A percentile compares a stretch with the other conserved stretches of the same genome.
These are phyloP conservation scores for Melinopterus prodromus DNA, from an alignment of 2,888 invertebrate species.

Conservation along the genomic window DNA sequence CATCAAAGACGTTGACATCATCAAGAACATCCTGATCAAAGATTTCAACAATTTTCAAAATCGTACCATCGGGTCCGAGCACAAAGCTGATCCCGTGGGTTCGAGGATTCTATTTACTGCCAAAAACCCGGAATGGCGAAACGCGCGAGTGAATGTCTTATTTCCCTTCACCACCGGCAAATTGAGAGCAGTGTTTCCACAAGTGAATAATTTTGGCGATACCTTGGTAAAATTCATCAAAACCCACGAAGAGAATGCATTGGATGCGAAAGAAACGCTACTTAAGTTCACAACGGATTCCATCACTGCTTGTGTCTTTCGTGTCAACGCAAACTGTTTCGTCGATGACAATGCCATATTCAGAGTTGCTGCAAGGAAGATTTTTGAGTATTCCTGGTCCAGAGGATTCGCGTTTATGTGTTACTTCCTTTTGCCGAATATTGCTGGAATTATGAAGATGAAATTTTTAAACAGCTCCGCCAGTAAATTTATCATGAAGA, in stretches of 20 bases:
- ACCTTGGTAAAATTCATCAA: conserved; percentile 16
- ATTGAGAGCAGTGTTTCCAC: conserved; percentile 63
- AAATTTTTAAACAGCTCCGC: conserved; percentile 30
- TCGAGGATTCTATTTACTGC: conserved; percentile 59
- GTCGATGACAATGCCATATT: conserved; percentile 51
- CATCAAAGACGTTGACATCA: conserved; percentile 60
- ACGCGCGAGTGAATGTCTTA: conserved; percentile 61
- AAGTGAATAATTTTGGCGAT: conserved; percentile 57
- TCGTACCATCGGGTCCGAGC: conserved; percentile 58
- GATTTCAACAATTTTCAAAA: conserved; percentile 63
- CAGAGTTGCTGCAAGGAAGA: conserved; percentile 49
- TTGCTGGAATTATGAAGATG: conserved; percentile 35
- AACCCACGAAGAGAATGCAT: not conserved
- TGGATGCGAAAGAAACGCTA: conserved; percentile 45
- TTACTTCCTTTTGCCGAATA: conserved; percentile 38
- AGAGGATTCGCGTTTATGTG: conserved; percentile 40
- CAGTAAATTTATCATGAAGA: conserved; percentile 25
- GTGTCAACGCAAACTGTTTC: conserved; percentile 54
- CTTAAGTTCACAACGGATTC: conserved; percentile 58
- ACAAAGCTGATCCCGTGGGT: conserved; percentile 57
- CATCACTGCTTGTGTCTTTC: conserved; percentile 58
- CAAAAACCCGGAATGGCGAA: conserved; percentile 64
- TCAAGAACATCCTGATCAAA: conserved; percentile 61
- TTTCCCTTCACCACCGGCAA: conserved; percentile 66
- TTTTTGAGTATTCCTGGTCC: conserved; percentile 47